Conservation (phyloP, 1,140 invertebrate species). For the Zeugodacus cucurbitae region DNA sequence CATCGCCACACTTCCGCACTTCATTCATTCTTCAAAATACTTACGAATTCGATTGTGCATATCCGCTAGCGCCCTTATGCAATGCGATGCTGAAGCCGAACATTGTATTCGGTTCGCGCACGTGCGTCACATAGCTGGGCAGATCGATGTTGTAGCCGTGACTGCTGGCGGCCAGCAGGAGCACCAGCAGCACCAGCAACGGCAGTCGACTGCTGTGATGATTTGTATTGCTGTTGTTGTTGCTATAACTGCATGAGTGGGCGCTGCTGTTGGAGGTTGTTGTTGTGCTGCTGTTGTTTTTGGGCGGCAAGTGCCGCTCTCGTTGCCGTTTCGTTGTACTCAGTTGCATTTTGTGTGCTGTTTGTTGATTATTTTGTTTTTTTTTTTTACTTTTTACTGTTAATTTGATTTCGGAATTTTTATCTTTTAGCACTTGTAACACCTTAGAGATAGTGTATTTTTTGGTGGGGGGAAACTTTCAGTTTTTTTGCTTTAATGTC, state of each 20-base stretch:
- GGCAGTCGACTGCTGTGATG: slow-evolving; percentile 22
- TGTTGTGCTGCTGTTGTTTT: background rate
- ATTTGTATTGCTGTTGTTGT: background rate
- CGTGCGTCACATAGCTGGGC: slow-evolving; percentile 60
- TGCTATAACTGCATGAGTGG: background rate
- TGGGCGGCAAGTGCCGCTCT: slow-evolving; percentile 24
- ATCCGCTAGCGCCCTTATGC: slow-evolving; percentile 53
- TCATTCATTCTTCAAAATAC: slow-evolving; percentile 43
- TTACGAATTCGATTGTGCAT: slow-evolving; percentile 56
- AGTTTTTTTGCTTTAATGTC: background rate
- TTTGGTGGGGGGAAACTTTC: background rate
- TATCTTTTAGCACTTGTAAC: background rate
- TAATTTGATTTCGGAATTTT: slow-evolving; percentile 7
- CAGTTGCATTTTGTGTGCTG: slow-evolving; percentile 14
- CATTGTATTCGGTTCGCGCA: slow-evolving; percentile 57
- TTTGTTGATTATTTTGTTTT: background rate
- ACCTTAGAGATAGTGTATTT: background rate
- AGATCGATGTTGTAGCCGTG: slow-evolving; percentile 61
- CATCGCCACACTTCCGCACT: slow-evolving; percentile 24
- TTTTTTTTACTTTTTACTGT: background rate
- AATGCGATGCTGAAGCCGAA: slow-evolving; percentile 64
- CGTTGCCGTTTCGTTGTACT: slow-evolving; percentile 12
- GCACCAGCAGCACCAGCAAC: slow-evolving; percentile 17
- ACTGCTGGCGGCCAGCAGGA: slow-evolving; percentile 19
- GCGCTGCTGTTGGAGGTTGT: background rate